Conservation (phyloP, 1,140 invertebrate genomes). For the Reticulitermes speratus region DNA sequence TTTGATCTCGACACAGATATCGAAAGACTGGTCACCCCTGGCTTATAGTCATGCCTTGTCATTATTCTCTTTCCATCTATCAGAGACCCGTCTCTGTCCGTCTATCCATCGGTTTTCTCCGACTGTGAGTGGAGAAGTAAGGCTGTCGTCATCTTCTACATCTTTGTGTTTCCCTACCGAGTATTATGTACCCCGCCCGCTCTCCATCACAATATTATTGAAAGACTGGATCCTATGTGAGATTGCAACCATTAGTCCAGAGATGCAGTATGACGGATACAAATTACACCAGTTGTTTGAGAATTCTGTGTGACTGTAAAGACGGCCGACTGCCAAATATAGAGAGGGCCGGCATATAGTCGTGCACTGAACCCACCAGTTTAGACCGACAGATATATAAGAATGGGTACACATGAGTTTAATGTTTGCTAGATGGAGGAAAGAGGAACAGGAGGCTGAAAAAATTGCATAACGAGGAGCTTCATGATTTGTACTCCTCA, state of each 20-base stretch:
- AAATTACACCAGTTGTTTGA: conserved; percentile 8
- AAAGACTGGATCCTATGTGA: not conserved
- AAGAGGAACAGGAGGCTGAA: no score
- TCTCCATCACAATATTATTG: conserved; percentile 9
- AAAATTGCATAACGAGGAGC: no score
- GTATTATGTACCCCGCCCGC: not conserved
- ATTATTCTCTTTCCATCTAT: not conserved
- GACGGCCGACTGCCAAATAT: not conserved
- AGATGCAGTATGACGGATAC: not conserved
- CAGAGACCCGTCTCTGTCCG: not conserved
- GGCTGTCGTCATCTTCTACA: not conserved
- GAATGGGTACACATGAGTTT: no score
- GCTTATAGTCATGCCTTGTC: not conserved
- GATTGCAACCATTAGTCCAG: conserved; percentile 1
- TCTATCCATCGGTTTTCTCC: not conserved
- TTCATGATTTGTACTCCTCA: no score
- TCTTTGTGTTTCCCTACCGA: not conserved
- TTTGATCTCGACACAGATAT: not conserved
- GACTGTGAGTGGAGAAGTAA: not conserved
- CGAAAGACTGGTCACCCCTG: not conserved
- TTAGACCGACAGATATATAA: no score
- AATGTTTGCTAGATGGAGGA: no score
- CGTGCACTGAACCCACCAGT: no score
- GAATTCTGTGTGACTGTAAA: conserved; percentile 5
- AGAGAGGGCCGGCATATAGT: not conserved